Evolutionary conservation across 2,888 invertebrate species (phyloP), one percentile per base, ranked within the genome.

Genomic region (Meteorus colon): DNA sequence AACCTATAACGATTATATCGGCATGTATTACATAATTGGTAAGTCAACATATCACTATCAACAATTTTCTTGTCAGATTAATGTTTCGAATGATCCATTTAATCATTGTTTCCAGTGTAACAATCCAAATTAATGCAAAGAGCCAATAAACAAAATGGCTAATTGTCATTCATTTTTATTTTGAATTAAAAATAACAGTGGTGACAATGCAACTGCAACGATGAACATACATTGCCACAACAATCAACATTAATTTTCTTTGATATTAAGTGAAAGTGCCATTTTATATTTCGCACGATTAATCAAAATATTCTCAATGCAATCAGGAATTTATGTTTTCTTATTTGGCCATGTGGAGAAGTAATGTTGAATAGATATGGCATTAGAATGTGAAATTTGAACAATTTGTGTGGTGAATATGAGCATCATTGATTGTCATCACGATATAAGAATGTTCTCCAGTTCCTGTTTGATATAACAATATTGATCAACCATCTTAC

Each of bases 211-310:
- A 83, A 81, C 81, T 80, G 60, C 80, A 73, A 83, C 80, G 78
- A 82, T 74, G 74, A 82, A 82, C 81, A 79, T 74, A 77, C 71
- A 79, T 81, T 81, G 82, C 82, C 45, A 74, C 45, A 78, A 79
- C 73, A 73, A 77, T 63, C 71, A 72, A 70, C 27, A 59, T 45
- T 48, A n/a, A 70, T 74, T 60, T 65, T 72, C 1, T n/a, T 48
- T n/a, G 34, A 37, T 48, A 73, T 37, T 2, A 65, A 4, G 24
- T 14, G 62, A 29, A 8, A 73, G 48, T 72, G 34, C 27, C 19
- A 48, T 51, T 34, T 29, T n/a, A 29, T n/a, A 5, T 62, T 19
- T 55, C 1, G 29, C 14, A 29, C 31, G 29, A 14, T 5, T 14
- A 16, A 62, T 31, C 0, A 2, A n/a, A 31, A 1, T 62, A n/a